Conservation (phyloP, 2,113 vertebrate genomes). For the pig (Sus scrofa) region T2T-Sscrofa CM000812.6:259467501-259468000, state of each 20-base stretch:
- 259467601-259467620: not conserved
- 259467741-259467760: not conserved
- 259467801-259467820: not conserved
- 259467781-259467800: not conserved
- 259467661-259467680: not conserved
- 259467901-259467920: not conserved
- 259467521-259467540: not conserved
- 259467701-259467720: not conserved
- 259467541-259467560: not conserved
- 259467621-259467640: not conserved
- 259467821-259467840: constrained; percentile 8
- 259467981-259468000: not conserved
- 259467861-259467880: not conserved
- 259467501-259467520: not conserved
- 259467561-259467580: not conserved
- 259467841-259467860: not conserved
- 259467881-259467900: not conserved
- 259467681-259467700: not conserved
- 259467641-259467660: not conserved
- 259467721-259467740: not conserved
- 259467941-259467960: not conserved
- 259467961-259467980: not conserved
- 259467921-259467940: not conserved
- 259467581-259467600: not conserved
- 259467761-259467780: not conserved